phyloP scores from a whole-genome alignment of 2,888 invertebrate species.

The Mythimna ferrago region DNA sequence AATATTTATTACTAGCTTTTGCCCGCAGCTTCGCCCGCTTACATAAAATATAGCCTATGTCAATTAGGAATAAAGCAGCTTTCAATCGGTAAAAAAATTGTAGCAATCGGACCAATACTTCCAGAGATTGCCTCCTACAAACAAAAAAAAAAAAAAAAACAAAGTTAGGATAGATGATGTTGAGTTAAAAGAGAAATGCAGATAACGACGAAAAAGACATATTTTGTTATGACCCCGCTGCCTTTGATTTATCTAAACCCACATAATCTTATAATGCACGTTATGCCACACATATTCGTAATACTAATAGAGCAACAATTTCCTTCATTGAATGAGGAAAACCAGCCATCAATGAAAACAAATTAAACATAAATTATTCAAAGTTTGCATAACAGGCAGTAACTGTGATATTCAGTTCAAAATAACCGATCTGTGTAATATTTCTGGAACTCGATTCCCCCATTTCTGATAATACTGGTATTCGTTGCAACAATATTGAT shows the following conservation, averaged over 20 bases:
- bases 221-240: background rate
- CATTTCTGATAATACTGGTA: conserved; percentile 6
- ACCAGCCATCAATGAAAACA: background rate
- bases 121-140: too few species aligned
- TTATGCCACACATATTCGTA: background rate
- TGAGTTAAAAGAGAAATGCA: background rate
- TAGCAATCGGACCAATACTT: too few species aligned
- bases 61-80: too few species aligned
- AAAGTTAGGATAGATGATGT: too few species aligned
- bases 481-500: conserved; percentile 20
- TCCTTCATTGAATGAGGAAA: conserved; percentile 29
- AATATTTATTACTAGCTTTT: too few species aligned
- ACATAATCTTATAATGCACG: background rate
- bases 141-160: too few species aligned
- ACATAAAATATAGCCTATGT: too few species aligned
- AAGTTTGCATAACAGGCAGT: background rate
- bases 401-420: conserved; percentile 16
- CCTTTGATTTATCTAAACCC: too few species aligned
- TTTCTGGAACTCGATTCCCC: conserved; percentile 20
- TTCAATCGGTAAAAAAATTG: too few species aligned
- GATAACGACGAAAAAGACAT: background rate
- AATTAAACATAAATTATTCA: conserved; percentile 5
- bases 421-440: conserved; percentile 3
- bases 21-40: too few species aligned
- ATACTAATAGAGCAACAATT: background rate